A percentile compares a stretch with the other conserved stretches of the same genome.
phyloP scores from a whole-genome alignment of 2,888 invertebrate genomes.

The Pilophorus perplexus region DNA sequence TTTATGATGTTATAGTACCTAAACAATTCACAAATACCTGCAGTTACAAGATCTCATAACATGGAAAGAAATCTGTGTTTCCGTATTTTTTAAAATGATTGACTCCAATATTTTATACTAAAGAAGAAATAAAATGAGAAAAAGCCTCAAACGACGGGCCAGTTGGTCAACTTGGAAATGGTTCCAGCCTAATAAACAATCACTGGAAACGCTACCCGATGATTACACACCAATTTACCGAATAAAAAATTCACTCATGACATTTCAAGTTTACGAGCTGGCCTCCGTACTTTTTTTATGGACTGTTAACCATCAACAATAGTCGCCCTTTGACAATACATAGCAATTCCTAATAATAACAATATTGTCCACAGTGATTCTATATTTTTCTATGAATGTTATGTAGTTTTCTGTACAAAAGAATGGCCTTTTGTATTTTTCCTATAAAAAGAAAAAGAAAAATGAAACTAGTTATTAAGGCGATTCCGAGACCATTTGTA shows the following conservation, averaged over 20 bases:
- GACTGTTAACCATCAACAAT: slow-evolving; percentile 33
- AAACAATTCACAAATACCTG: slow-evolving; percentile 12
- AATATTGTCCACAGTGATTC: slow-evolving; percentile 42
- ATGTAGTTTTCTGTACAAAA: slow-evolving; percentile 45
- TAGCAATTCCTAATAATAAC: slow-evolving; percentile 33
- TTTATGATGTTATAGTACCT: too few relatives aligned
- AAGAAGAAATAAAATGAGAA: neutral
- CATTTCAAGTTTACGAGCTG: too few relatives aligned
- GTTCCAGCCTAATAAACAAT: too few relatives aligned
- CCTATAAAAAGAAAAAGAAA: too few relatives aligned
- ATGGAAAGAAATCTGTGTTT: slow-evolving; percentile 30
- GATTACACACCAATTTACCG: too few relatives aligned
- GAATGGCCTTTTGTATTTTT: slow-evolving; percentile 46
- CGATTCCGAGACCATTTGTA: slow-evolving; percentile 45
- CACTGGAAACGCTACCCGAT: too few relatives aligned
- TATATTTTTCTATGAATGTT: slow-evolving; percentile 46
- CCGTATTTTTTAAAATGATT: slow-evolving; percentile 12
- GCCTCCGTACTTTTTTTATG: slow-evolving; percentile 1
- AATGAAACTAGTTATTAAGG: slow-evolving; percentile 28
- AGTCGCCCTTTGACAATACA: slow-evolving; percentile 41
- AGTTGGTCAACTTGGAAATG: too few relatives aligned
- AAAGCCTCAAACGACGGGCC: too few relatives aligned
- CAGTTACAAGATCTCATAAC: slow-evolving; percentile 32
- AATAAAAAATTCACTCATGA: too few relatives aligned
- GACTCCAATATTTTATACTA: slow-evolving; percentile 20